Evolutionary conservation across 2,888 invertebrate species (phyloP), one percentile per base, ranked within the genome.

Genomic region (Xanthostigma xanthostigma): DNA sequence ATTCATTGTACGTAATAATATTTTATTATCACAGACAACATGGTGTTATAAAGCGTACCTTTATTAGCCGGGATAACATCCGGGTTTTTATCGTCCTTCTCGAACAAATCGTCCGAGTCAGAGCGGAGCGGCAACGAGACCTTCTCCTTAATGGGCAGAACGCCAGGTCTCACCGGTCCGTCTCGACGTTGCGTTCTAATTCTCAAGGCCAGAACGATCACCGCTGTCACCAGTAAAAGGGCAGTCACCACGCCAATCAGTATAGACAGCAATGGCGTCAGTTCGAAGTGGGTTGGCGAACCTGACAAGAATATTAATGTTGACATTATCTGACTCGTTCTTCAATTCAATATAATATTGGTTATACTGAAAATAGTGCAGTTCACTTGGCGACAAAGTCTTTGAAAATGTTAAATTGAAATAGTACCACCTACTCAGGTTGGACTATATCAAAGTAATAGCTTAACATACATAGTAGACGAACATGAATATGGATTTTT

Each of bases 31-130:
- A 3, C 11, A 37, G 11, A 17, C 11, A 13, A 36, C 44, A 44
- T 44, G 36, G 57, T 27, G 27, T 45, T 46, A 41, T 27, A n/a
- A 44, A 12, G 13, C 55, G 69, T 71, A 88, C 89, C 87, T 81
- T 88, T 88, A 64, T 85, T 88, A 57, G 84, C 79, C 34, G 90
- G 89, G 51, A 90, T 84, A 54, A 90, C 87, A 64, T 90, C 90
- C 34, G 90, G 90, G 71, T 90, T 90, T 65, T 82, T 84, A 67
- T 92, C 91, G 62, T 91, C 90, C 55, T 74, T 73, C 54, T 78
- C 78, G 58, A 84, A 83, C 62, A 84, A 78, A 61, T 82, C 83
- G 55, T 84, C 81, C 14, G 79, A 75, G 55, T 68, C 70, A 57
- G 72, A 74, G 56, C 73, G 72, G 54, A 75, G 72, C 56, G 81